Conservation (phyloP, 2,888 invertebrate genomes). For the Ophioninae sp. region DNA sequence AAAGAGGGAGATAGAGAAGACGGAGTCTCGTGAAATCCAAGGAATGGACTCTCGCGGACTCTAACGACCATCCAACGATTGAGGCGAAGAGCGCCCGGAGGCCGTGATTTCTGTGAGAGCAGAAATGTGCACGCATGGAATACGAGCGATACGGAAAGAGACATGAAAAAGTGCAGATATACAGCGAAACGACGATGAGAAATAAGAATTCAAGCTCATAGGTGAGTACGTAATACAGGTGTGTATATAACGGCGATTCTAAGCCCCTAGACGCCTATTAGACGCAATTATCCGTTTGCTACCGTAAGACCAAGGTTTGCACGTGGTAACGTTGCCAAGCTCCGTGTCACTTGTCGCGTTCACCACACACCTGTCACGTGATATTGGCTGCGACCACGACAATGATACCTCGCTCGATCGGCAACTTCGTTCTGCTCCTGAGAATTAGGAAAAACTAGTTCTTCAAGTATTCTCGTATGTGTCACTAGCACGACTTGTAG, state of each 20-base stretch:
- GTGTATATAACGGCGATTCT: conserved; percentile 66
- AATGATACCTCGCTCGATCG: conserved; percentile 54
- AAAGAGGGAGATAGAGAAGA: conserved; percentile 21
- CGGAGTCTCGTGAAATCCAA: conserved; percentile 16
- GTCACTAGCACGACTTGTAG: conserved; percentile 9
- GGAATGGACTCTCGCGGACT: conserved; percentile 22
- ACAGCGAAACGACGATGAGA: conserved; percentile 19
- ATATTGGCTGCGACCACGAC: conserved; percentile 50
- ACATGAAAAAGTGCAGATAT: conserved; percentile 32
- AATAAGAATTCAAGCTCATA: conserved; percentile 42
- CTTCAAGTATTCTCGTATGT: conserved; percentile 44
- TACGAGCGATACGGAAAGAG: conserved; percentile 5
- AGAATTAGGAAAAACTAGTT: conserved; percentile 63
- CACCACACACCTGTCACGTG: conserved; percentile 41
- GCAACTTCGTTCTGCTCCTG: conserved; percentile 55
- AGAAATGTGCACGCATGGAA: conserved; percentile 20
- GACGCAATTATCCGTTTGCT: conserved; percentile 71
- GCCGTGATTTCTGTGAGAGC: conserved; percentile 19
- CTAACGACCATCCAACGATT: conserved; percentile 10
- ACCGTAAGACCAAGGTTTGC: conserved; percentile 29
- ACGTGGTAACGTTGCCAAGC: conserved; percentile 59
- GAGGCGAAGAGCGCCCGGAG: conserved; percentile 30
- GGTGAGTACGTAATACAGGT: conserved; percentile 30
- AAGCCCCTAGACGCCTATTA: conserved; percentile 71
- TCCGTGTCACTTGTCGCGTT: conserved; percentile 50